Conservation (phyloP, 2,113 vertebrate genomes). For the Chinchilla lanigera region DNA sequence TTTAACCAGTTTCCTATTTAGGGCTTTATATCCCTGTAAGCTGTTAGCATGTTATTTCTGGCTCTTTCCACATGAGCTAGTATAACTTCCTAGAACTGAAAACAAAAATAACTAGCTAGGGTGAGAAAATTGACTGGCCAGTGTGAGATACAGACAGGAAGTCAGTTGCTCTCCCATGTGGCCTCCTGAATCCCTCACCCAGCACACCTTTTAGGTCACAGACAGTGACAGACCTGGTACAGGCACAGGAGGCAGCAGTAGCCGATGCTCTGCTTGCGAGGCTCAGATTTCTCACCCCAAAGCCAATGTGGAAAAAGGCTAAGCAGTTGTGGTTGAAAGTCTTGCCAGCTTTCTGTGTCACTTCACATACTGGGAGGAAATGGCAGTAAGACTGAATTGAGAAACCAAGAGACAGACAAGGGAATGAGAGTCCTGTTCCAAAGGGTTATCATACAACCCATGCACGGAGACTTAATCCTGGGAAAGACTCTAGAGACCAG, state of each 20-base stretch:
- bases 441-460: not conserved
- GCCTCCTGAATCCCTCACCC: not conserved
- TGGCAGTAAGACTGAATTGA: not conserved
- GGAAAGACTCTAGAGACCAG: not conserved
- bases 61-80: not conserved
- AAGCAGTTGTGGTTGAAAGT: not conserved
- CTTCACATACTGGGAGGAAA: not conserved
- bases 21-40: not conserved
- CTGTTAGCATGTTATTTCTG: not conserved
- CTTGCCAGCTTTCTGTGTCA: not conserved
- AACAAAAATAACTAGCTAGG: not conserved
- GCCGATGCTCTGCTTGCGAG: not conserved
- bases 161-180: not conserved
- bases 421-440: not conserved
- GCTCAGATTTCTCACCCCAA: not conserved
- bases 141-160: not conserved
- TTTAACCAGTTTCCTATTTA: not conserved
- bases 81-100: constrained; percentile 29
- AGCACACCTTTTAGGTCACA: not conserved
- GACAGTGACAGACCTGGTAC: not conserved
- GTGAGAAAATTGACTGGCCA: not conserved
- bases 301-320: not conserved
- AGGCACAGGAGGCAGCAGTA: not conserved
- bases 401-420: not conserved
- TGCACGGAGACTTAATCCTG: not conserved